Conservation (phyloP, 2,113 vertebrate species). For the Sylvilagus bachmani region DNA sequence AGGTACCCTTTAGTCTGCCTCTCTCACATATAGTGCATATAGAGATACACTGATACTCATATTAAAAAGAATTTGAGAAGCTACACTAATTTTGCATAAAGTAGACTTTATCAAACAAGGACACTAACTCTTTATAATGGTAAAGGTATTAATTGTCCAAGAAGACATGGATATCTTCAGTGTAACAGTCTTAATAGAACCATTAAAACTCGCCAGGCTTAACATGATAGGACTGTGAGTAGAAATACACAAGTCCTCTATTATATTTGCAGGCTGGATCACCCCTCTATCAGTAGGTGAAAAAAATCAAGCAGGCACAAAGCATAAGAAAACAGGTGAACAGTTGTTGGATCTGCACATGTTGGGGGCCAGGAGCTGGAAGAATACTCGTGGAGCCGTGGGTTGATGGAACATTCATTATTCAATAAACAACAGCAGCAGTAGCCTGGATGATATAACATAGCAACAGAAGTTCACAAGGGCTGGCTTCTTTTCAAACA, state of each 20-base stretch:
- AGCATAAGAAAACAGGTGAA: not conserved
- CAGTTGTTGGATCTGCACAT: too few relatives aligned
- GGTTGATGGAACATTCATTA: too few relatives aligned
- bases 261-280: not conserved
- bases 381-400: too few relatives aligned
- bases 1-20: not conserved
- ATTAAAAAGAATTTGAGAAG: not conserved
- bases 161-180: not conserved
- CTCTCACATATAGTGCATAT: not conserved
- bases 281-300: not conserved
- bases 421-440: too few relatives aligned
- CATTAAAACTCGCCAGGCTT: not conserved
- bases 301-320: not conserved
- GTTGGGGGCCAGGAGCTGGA: too few relatives aligned
- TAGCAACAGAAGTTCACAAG: too few relatives aligned
- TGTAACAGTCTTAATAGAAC: not conserved
- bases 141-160: not conserved
- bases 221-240: not conserved
- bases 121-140: not conserved
- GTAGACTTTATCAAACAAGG: not conserved
- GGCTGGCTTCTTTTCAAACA: too few relatives aligned
- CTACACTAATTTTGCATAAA: not conserved
- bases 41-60: not conserved
- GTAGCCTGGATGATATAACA: too few relatives aligned
- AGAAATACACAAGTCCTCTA: not conserved